A percentile compares a stretch with the other conserved stretches of the same genome.
phyloP scores from a whole-genome alignment of 2,888 invertebrate genomes.

The Heliconius sara region DNA sequence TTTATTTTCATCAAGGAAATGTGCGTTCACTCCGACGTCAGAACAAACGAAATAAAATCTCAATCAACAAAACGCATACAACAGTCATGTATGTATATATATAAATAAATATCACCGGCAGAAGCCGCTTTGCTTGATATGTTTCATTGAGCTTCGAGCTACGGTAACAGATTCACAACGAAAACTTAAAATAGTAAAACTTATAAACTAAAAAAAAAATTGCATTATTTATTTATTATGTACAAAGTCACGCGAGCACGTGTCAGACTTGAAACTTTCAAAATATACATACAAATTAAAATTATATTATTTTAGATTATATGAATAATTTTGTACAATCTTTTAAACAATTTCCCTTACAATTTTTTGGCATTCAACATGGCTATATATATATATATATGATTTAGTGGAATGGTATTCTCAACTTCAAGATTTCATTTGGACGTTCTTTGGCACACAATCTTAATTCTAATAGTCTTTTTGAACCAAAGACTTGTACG shows the following conservation, averaged over 20 bases:
- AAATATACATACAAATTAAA: slow-evolving; percentile 48
- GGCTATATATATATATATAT: slow-evolving; percentile 55
- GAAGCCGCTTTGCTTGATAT: slow-evolving; percentile 62
- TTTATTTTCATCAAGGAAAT: slow-evolving; percentile 2
- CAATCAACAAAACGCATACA: slow-evolving; percentile 40
- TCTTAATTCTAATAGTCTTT: slow-evolving; percentile 73
- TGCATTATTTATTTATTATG: slow-evolving; percentile 65
- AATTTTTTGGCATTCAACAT: slow-evolving; percentile 74
- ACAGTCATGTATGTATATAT: slow-evolving; percentile 31
- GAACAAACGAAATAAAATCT: slow-evolving; percentile 28
- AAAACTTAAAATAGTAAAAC: slow-evolving; percentile 51
- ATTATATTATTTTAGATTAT: slow-evolving; percentile 2
- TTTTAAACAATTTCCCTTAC: slow-evolving; percentile 20
- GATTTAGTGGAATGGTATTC: slow-evolving; percentile 72
- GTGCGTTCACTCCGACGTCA: slow-evolving; percentile 1
- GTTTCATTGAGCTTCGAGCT: slow-evolving; percentile 77
- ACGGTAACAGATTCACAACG: slow-evolving; percentile 72
- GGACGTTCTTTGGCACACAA: slow-evolving; percentile 83
- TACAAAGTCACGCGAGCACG: slow-evolving; percentile 68
- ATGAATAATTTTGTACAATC: slow-evolving; percentile 50
- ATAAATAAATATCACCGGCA: slow-evolving; percentile 42
- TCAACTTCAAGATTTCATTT: slow-evolving; percentile 71
- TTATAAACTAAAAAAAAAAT: slow-evolving; percentile 44
- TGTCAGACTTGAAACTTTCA: slow-evolving; percentile 53
- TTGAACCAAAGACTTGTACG: slow-evolving; percentile 66